Base-by-base conservation (phyloP, 2,888 invertebrate species). In the Nasonia oneida region DNA sequence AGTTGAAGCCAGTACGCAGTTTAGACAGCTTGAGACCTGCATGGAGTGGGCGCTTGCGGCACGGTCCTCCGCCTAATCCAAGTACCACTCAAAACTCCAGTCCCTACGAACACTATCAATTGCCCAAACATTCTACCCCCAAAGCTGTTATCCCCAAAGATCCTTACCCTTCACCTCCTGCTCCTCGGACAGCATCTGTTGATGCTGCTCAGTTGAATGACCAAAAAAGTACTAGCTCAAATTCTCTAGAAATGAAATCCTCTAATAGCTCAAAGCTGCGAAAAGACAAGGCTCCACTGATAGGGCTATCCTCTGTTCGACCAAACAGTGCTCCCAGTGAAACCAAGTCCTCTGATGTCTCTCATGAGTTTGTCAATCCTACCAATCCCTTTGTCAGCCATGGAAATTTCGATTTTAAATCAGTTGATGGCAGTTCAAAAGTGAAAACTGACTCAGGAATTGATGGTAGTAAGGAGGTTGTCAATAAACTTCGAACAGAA, bases 1-100 rank as follows among this genome's bases (percentile, higher is more conserved):
- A 95, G 95, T 93, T 95, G 93, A 95, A 95, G 93, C 95, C 95
- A 89, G 95, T 95, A 87, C 94, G 95, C 91, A 95, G 95, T 92
- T 94, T 95, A 93, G 95, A 95, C 93, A 95, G 94, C 93, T 95
- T 95, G 90, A 92, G 92, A 90, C 90, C 92, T 90, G 92, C 91
- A 91, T 93, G 92, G 93, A 92, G 90, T 91, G 92, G 93, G 90
- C 92, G 92, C 89, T 90, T 91, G 89, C 91, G 93, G 89, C 91
- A 92, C 90, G 91, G 92, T 87, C 91, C 92, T 89, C 91, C 90
- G 89, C 91, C 91, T 50, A 85, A n/a, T 61, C 23, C n/a, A 0
- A 47, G 29, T 8, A 14, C 67, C 79, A 47, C 18, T 39, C 33
- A 75, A 18, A 73, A 23, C n/a, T 53, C 81, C 23, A 71, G 12